Evolutionary conservation across 2,888 invertebrate species (phyloP).

Genomic region (Amphipyra berbera): DNA sequence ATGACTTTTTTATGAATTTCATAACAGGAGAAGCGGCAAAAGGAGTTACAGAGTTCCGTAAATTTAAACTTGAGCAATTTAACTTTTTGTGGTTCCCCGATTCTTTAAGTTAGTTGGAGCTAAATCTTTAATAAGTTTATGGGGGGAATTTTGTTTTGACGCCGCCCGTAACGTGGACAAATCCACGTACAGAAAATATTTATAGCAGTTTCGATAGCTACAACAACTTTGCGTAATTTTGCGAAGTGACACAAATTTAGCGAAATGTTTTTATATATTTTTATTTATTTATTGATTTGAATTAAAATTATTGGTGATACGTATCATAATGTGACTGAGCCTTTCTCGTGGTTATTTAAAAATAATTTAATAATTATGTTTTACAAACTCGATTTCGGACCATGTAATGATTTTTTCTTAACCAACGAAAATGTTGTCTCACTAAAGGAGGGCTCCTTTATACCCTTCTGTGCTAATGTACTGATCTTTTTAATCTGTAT

Average conservation of each 20-base stretch:
- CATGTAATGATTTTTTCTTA: too few relatives aligned
- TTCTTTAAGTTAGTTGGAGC: conserved; percentile 64
- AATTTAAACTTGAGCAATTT: conserved; percentile 83
- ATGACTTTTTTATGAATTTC: conserved; percentile 68
- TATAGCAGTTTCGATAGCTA: conserved; percentile 15
- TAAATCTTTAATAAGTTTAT: conserved; percentile 68
- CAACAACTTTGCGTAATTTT: not conserved
- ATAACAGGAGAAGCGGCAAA: conserved; percentile 63
- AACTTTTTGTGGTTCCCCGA: conserved; percentile 79
- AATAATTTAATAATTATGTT: too few relatives aligned
- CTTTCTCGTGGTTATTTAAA: too few relatives aligned
- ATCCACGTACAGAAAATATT: conserved; percentile 27
- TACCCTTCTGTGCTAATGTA: too few relatives aligned
- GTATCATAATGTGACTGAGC: not conserved
- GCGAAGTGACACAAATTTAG: not conserved
- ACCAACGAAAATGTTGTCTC: too few relatives aligned
- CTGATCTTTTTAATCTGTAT: too few relatives aligned
- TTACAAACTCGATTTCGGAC: too few relatives aligned
- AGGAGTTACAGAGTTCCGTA: conserved; percentile 67
- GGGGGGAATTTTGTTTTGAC: conserved; percentile 55
- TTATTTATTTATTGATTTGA: not conserved
- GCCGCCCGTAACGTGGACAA: conserved; percentile 42
- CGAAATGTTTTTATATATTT: not conserved
- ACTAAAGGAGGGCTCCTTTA: too few relatives aligned
- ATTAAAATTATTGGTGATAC: not conserved